A percentile compares a stretch with the other conserved stretches of the same genome.
Conservation (phyloP, 2,888 invertebrate species). For the Cantharis flavilabris region DNA sequence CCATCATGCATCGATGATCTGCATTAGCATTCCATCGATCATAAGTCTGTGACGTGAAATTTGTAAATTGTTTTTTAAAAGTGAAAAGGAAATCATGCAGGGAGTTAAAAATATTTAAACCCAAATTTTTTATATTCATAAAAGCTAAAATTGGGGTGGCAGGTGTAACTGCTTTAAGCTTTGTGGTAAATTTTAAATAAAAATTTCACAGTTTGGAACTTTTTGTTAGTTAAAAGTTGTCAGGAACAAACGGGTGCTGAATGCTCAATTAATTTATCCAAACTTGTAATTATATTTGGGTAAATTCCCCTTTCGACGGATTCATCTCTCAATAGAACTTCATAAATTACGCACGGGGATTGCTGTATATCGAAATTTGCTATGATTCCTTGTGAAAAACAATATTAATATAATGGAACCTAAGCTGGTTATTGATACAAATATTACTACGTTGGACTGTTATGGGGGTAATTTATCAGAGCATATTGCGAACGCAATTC, state of each 20-base stretch:
- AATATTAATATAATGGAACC: constrained; percentile 31
- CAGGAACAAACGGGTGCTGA: constrained; percentile 9
- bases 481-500: constrained; percentile 39
- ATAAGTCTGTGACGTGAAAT: constrained; percentile 20
- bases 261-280: constrained; percentile 17
- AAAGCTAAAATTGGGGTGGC: background rate
- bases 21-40: constrained; percentile 27
- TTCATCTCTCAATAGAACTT: background rate
- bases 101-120: background rate
- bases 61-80: constrained; percentile 18
- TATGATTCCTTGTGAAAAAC: constrained; percentile 19
- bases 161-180: constrained; percentile 4
- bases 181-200: constrained; percentile 8
- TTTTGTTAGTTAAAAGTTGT: constrained; percentile 6
- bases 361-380: background rate
- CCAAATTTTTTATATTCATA: background rate
- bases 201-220: constrained; percentile 14
- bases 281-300: constrained; percentile 12
- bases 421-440: constrained; percentile 41
- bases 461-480: constrained; percentile 37
- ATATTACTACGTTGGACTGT: constrained; percentile 36
- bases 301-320: background rate
- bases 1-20: constrained; percentile 21
- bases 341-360: background rate
- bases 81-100: background rate